Base-by-base conservation (phyloP, 1,140 invertebrate species). In the Trachelipus rathkii region DNA sequence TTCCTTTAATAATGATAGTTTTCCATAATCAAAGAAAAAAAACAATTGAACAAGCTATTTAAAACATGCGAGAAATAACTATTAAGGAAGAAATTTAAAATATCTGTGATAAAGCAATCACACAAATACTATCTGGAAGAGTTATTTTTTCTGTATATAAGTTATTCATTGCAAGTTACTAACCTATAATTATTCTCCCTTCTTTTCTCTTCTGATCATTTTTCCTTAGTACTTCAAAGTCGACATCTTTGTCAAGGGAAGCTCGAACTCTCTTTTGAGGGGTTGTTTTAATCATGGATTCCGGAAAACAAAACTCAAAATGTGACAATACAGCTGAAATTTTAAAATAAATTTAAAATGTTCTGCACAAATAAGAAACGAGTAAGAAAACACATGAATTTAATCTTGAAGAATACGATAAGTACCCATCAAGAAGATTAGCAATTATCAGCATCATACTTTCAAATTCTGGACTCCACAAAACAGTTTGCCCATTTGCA, bases 401-500 rank as follows among this genome's bases (percentile, higher is more conserved):
- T 33, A 1, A 1, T 33, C 33, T 33, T 33, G 33, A 33, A 33
- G 33, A 33, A 33, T 33, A 33, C 33, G 33, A 33, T 33, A 3
- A 33, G 33, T 33, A 33, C 33, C 6, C 33, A 33, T 33, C 33
- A 33, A 33, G 33, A 33, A 1, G 33, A 33, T 33, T 33, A 33
- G 33, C 33, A 60, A 60, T 60, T 19, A 13, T 60, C 50, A 60
- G 2, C 50, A 60, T 60, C 50, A 60, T 60, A 60, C 50, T 60
- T 60, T 60, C 50, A 60, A 60, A 60, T 19, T 60, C 50, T 19
- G 50, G 50, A 60, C 50, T 60, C 50, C 50, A 60, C 50, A 60
- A 60, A 13, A 60, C 50, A 60, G 19, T 19, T 60, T 60, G 50
- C 11, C 50, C 50, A 60, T 60, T 60, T 13, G 50, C 11, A 60